These are phyloP conservation scores for Phocoena phocoena DNA, from an alignment of 2,113 vertebrate species.

Conservation along the genomic window DNA sequence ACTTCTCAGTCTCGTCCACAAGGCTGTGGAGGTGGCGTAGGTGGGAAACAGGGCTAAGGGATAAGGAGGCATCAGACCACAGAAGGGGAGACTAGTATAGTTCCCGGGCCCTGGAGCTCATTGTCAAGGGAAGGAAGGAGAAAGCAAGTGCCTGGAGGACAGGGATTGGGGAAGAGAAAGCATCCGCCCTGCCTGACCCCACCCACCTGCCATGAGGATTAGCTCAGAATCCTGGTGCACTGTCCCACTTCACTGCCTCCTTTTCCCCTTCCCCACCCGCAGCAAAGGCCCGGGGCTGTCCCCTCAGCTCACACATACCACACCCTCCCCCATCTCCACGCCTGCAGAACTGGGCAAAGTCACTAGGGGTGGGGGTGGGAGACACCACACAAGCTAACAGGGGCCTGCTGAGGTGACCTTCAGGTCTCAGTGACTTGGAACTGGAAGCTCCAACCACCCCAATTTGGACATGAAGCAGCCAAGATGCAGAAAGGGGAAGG, in stretches of 20 bases:
- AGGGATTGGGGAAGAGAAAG: background rate
- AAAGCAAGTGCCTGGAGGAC: background rate
- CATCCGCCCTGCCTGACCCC: fast-evolving
- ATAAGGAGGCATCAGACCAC: background rate
- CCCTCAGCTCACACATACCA: background rate
- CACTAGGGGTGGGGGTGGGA: background rate
- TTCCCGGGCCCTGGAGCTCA: background rate
- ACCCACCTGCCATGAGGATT: background rate
- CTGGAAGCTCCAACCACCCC: background rate
- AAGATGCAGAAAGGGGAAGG: background rate
- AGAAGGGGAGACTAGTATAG: background rate
- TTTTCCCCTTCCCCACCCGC: background rate
- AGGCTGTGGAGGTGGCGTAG: background rate
- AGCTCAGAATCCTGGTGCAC: background rate
- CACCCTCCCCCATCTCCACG: background rate
- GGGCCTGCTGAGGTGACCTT: background rate
- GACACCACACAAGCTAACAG: background rate
- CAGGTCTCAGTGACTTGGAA: background rate
- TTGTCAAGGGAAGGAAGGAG: background rate
- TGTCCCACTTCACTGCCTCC: background rate
- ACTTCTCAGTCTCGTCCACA: background rate
- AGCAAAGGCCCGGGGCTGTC: background rate
- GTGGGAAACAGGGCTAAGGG: background rate
- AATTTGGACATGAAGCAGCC: background rate
- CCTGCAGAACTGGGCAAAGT: background rate